Evolutionary conservation across 1,140 invertebrate species (phyloP), one percentile per base, ranked within the genome.

Genomic region (Brachionus rotundiformis): DNA sequence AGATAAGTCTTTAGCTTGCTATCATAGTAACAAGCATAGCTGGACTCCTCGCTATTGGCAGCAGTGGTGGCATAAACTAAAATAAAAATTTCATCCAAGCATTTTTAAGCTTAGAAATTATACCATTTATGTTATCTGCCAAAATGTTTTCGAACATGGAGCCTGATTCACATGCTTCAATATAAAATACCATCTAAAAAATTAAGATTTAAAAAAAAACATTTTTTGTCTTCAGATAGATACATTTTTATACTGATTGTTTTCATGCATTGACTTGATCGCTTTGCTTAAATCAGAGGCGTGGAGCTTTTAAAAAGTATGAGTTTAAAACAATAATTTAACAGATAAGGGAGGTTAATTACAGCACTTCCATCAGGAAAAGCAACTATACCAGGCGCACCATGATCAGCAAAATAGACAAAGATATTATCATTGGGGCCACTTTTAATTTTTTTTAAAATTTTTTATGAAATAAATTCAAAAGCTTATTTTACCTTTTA

Each of bases 321-420:
- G n/a, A 84, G 47, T 11, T 33, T 29, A 83, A 83, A 83, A 82
- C 39, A 39, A 59, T 73, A 39, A 39, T 8, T 4, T n/a, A 63
- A 63, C 19, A 31, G 2, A 33, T n/a, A n/a, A 31, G 2, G 29
- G 11, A 63, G 54, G 79, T 7, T 39, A 29, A 27, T 54, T 73
- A 59, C 41, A 83, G 82, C 82, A 68, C 82, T 87, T 25, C 86
- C 84, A 29, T 83, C 59, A 3, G 91, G 91, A 85, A 92, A 92
- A 39, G 87, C 89, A 39, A 92, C 19, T 3, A 82, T 47, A n/a
- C 81, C 81, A 11, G 89, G 88, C 19, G 88, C 90, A 44, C 91
- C 91, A 85, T 92, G 92, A 85, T 92, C 92, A 75, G 90, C 89
- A 88, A 92, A 92, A 84, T 91, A 91, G 3, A 92, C 88, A 87